Evolutionary conservation across 2,888 invertebrate genomes (phyloP), one percentile per base, ranked within the genome.

Genomic region (Drosophila kuntzei): DNA sequence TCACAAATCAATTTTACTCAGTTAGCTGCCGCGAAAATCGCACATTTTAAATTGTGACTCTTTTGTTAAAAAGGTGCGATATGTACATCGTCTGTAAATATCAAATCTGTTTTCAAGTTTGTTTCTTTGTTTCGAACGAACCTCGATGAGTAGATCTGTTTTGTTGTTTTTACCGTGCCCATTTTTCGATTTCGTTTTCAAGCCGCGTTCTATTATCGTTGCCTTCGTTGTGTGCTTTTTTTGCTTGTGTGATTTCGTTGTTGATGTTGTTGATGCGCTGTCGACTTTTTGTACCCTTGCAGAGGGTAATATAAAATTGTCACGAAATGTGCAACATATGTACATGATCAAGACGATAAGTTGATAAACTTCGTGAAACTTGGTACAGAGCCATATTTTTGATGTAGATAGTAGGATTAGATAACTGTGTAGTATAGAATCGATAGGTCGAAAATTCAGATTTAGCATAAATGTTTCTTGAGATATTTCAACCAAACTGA

Each of bases 121-220:
- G 29, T 18, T 18, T 6, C 8, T 14, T 16, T 44, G 27, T 25
- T 47, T 27, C 29, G 46, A 47, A 11, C 18, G n/a, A 32, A 18
- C 32, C 32, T 47, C 32, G 47, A 7, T 32, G 12, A 32, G 8
- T 18, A 18, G 18, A 32, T 47, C 18, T 32, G 12, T 32, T 47
- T 47, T 32, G 29, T 32, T 32, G 18, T 47, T 18, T 32, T 47
- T 34, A n/a, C 18, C 47, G 32, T 29, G 20, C 32, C 43, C 57
- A 44, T 60, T 63, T 71, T 73, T 58, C 57, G 62, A 63, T 71
- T 73, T 74, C 32, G 55, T 37, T 73, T 82, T 49, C 61, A 77
- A 76, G 73, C 63, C 65, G 73, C 61, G 71, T 66, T 80, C 65
- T 57, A 70, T 80, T 79, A 79, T 79, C 71, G 55, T 61, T 61